These are phyloP conservation scores for Xanthostigma xanthostigma DNA, from an alignment of 2,888 invertebrate species.

Conservation along the genomic window DNA sequence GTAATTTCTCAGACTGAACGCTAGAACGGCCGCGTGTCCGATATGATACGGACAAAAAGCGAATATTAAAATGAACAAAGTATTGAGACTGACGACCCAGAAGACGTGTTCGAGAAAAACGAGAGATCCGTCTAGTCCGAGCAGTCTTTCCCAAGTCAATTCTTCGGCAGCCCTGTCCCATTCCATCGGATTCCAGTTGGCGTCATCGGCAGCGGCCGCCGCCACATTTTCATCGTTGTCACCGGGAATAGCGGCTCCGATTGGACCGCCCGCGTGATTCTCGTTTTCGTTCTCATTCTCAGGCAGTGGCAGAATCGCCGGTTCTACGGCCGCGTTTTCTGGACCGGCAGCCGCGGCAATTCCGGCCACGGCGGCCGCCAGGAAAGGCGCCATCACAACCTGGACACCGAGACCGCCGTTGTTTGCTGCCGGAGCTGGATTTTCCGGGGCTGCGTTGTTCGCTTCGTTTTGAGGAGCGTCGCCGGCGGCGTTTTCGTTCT, in stretches of 20 bases:
- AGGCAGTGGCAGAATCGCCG: neutral
- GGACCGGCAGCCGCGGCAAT: too few relatives aligned
- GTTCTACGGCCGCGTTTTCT: too few relatives aligned
- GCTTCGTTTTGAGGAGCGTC: too few relatives aligned
- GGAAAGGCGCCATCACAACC: too few relatives aligned
- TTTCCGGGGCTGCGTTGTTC: too few relatives aligned
- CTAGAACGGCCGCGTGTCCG: constrained; percentile 68
- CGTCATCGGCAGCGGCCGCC: constrained; percentile 51
- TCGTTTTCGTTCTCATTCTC: constrained; percentile 16
- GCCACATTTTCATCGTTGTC: constrained; percentile 31
- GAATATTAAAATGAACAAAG: constrained; percentile 91
- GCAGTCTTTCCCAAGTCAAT: constrained; percentile 91
- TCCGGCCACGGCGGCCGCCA: too few relatives aligned
- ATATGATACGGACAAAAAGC: constrained; percentile 95
- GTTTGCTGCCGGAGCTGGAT: too few relatives aligned
- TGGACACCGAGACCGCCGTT: too few relatives aligned
- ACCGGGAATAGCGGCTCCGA: neutral
- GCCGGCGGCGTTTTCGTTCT: too few relatives aligned
- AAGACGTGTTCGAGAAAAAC: constrained; percentile 97
- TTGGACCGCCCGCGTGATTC: constrained; percentile 4
- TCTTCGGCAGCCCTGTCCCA: constrained; percentile 98
- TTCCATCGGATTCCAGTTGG: constrained; percentile 96
- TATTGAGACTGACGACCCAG: constrained; percentile 96
- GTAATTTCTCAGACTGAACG: constrained; percentile 50
- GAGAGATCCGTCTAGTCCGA: constrained; percentile 92